Evolutionary conservation across 1,140 invertebrate genomes (phyloP).

Genomic region (Apis cerana): DNA sequence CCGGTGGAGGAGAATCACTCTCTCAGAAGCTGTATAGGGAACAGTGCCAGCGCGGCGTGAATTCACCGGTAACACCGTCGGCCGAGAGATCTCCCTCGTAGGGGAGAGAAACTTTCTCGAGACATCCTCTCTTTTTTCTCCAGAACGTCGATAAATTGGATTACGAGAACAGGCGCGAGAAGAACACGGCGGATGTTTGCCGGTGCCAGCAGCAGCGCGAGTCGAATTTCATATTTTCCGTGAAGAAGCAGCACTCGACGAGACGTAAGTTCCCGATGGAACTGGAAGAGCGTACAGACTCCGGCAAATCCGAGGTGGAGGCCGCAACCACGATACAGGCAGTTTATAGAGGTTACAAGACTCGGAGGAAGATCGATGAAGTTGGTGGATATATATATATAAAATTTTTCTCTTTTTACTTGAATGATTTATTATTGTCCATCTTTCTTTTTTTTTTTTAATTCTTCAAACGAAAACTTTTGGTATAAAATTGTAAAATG

Average conservation of each 20-base stretch:
- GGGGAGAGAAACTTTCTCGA: slow-evolving; percentile 9
- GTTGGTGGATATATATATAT: slow-evolving; percentile 59
- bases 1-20: slow-evolving; percentile 51
- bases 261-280: slow-evolving; percentile 36
- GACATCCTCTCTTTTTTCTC: neutral
- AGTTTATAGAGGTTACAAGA: slow-evolving; percentile 86
- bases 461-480: no score
- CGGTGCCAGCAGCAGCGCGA: slow-evolving; percentile 42
- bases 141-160: slow-evolving; percentile 43
- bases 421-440: neutral
- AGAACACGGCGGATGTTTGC: slow-evolving; percentile 43
- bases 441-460: no score
- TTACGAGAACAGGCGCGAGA: slow-evolving; percentile 29
- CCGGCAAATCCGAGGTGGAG: slow-evolving; percentile 75
- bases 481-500: no score
- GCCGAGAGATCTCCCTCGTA: neutral
- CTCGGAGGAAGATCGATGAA: slow-evolving; percentile 84
- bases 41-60: slow-evolving; percentile 43
- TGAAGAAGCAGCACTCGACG: slow-evolving; percentile 42
- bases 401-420: neutral
- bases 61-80: slow-evolving; percentile 28
- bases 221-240: slow-evolving; percentile 42
- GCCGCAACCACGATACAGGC: slow-evolving; percentile 88
- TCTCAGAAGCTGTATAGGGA: slow-evolving; percentile 38
- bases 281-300: slow-evolving; percentile 50